Evolutionary conservation across 2,888 invertebrate species (phyloP).

Genomic region (Pantelozetes paolii): DNA sequence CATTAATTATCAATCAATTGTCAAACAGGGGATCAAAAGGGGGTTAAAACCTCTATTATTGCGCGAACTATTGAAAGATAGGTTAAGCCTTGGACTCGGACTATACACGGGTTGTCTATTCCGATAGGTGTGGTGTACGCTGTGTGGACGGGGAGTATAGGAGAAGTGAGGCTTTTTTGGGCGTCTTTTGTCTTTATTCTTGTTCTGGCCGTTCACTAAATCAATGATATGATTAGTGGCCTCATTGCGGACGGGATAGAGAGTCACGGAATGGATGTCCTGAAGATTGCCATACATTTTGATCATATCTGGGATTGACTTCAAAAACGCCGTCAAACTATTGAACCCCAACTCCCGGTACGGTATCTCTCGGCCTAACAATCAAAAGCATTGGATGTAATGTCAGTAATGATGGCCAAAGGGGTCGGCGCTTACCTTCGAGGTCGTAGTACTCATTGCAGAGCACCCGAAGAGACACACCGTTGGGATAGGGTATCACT

Average conservation of each 20-base stretch:
- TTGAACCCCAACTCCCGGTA: background rate
- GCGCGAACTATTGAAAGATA: no score
- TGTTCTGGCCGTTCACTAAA: background rate
- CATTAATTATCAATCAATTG: no score
- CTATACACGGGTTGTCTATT: background rate
- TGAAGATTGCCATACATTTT: conserved; percentile 1
- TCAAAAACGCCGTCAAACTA: background rate
- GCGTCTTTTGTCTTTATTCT: no score
- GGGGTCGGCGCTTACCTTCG: background rate
- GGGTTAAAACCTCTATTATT: no score
- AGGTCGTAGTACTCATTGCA: conserved; percentile 12
- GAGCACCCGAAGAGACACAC: background rate
- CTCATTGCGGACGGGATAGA: background rate
- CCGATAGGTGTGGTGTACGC: no score
- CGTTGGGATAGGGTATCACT: conserved; percentile 1
- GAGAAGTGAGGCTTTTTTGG: no score
- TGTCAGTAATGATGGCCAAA: background rate
- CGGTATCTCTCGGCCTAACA: background rate
- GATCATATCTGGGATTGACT: conserved; percentile 7
- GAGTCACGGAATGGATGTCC: background rate
- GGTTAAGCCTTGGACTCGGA: no score
- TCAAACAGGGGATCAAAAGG: no score
- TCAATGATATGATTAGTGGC: background rate
- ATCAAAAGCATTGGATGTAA: background rate
- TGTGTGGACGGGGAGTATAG: no score